A percentile compares a stretch with the other conserved stretches of the same genome.
phyloP scores from a whole-genome alignment of 2,113 vertebrate genomes.

The Albula goreensis region DNA sequence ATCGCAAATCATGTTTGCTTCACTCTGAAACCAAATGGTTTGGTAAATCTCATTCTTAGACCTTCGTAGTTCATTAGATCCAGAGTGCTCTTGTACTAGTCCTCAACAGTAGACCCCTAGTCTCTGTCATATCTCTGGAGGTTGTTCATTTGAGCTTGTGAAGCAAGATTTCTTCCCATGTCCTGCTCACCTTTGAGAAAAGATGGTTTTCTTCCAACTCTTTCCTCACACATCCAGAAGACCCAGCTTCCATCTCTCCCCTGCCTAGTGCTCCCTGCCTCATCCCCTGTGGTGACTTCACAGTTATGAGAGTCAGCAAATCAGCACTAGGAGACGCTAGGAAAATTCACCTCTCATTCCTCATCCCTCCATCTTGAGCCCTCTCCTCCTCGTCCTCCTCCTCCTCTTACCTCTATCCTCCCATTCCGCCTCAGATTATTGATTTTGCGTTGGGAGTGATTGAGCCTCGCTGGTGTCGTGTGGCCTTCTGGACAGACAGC shows the following conservation, averaged over 20 bases:
- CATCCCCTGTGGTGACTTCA: not conserved
- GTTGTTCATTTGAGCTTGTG: too few relatives aligned
- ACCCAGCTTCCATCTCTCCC: constrained; percentile 37
- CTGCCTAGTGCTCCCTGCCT: not conserved
- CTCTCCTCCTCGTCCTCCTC: not conserved
- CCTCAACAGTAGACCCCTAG: too few relatives aligned
- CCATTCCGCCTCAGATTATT: constrained; percentile 52
- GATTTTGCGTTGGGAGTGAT: constrained; percentile 72
- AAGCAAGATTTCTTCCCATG: too few relatives aligned
- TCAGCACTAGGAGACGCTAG: constrained; percentile 56
- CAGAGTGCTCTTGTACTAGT: too few relatives aligned
- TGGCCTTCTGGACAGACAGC: constrained; percentile 68
- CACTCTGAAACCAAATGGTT: too few relatives aligned
- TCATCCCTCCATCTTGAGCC: constrained; percentile 56
- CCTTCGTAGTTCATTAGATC: too few relatives aligned
- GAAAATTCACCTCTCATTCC: constrained; percentile 66
- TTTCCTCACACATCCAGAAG: too few relatives aligned
- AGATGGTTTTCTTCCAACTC: not conserved
- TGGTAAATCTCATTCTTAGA: too few relatives aligned
- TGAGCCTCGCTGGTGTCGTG: constrained; percentile 71
- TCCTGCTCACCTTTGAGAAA: not conserved
- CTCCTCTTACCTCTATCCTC: constrained; percentile 35
- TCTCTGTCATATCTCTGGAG: too few relatives aligned
- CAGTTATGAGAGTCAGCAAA: constrained; percentile 66
- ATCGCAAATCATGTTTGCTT: too few relatives aligned